Percentiles rank a stretch among this genome's conserved stretches.
These are phyloP conservation scores for Threskiornis aethiopicus DNA, from an alignment of 2,797 vertebrate genomes.

Conservation along the genomic window DNA sequence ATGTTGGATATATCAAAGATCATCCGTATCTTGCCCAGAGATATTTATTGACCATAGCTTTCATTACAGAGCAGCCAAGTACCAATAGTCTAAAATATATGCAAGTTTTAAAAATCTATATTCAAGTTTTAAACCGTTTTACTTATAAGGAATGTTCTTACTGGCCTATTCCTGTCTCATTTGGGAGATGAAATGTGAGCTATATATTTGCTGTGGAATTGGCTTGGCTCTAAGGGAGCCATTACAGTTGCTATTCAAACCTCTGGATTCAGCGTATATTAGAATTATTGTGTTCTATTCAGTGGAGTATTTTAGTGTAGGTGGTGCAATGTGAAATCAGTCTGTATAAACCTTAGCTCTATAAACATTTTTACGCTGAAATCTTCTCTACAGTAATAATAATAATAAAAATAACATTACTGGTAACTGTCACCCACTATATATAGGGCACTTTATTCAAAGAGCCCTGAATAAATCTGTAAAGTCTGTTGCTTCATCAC, in stretches of 20 bases:
- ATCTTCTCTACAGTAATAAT: not conserved
- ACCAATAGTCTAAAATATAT: conserved; percentile 57
- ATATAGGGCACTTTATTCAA: not conserved
- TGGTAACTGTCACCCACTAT: not conserved
- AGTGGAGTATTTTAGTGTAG: not conserved
- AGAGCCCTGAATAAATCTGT: not conserved
- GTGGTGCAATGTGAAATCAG: conserved; percentile 15
- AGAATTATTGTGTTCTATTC: conserved; percentile 17
- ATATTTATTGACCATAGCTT: conserved; percentile 54
- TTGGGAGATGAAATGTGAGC: conserved; percentile 62
- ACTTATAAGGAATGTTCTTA: conserved; percentile 61
- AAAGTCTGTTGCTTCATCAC: not conserved
- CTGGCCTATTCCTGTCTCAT: conserved; percentile 66
- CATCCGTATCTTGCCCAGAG: not conserved
- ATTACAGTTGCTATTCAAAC: conserved; percentile 57
- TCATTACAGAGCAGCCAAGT: conserved; percentile 50
- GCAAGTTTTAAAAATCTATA: conserved; percentile 54
- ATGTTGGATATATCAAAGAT: not conserved
- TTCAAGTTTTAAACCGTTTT: conserved; percentile 64
- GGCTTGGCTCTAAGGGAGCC: conserved; percentile 36
- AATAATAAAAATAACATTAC: conserved; percentile 5
- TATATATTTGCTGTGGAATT: conserved; percentile 38
- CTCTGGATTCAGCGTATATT: conserved; percentile 24
- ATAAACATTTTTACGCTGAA: not conserved
- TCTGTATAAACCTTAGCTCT: not conserved